Percentiles rank a stretch among this genome's conserved stretches.
Evolutionary conservation across 1,140 invertebrate genomes (phyloP).

Genomic region (Drosophila willistoni): DNA sequence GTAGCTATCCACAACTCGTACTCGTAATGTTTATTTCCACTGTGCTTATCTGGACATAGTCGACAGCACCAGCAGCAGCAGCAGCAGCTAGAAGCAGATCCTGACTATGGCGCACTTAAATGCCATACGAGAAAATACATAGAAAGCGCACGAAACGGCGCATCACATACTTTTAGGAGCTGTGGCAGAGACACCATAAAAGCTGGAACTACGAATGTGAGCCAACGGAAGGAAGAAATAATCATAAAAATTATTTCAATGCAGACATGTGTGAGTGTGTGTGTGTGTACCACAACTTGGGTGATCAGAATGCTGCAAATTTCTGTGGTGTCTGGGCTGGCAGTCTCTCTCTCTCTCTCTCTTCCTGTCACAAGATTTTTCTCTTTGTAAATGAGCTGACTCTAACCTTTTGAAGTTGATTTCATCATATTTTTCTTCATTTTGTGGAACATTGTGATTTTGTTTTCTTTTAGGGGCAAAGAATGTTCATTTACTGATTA

Average conservation of each 20-base stretch:
- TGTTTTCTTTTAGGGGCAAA: conserved; percentile 3
- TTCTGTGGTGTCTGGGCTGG: background rate
- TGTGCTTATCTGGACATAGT: conserved; percentile 71
- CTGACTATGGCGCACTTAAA: conserved; percentile 54
- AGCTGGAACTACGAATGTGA: conserved; percentile 49
- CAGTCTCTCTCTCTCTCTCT: too few relatives aligned
- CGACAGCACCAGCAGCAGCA: conserved; percentile 10
- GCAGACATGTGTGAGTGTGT: conserved; percentile 36
- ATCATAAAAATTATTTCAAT: conserved; percentile 81
- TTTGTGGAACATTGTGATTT: conserved; percentile 31
- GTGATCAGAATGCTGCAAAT: conserved; percentile 77
- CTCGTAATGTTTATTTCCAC: conserved; percentile 76
- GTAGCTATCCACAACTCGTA: conserved; percentile 14
- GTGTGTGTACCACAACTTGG: conserved; percentile 27
- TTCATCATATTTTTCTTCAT: conserved; percentile 74
- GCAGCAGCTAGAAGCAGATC: conserved; percentile 14
- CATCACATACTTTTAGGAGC: conserved; percentile 65
- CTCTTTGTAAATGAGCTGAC: conserved; percentile 61
- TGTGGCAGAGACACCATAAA: conserved; percentile 34
- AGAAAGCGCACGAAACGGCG: conserved; percentile 51
- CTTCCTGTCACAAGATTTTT: conserved; percentile 52
- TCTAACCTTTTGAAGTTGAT: conserved; percentile 70
- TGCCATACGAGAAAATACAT: conserved; percentile 50
- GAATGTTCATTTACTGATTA: conserved; percentile 50
- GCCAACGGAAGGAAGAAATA: conserved; percentile 77